Evolutionary conservation across 2,888 invertebrate genomes (phyloP).

Genomic region (Phyllotreta striolata): DNA sequence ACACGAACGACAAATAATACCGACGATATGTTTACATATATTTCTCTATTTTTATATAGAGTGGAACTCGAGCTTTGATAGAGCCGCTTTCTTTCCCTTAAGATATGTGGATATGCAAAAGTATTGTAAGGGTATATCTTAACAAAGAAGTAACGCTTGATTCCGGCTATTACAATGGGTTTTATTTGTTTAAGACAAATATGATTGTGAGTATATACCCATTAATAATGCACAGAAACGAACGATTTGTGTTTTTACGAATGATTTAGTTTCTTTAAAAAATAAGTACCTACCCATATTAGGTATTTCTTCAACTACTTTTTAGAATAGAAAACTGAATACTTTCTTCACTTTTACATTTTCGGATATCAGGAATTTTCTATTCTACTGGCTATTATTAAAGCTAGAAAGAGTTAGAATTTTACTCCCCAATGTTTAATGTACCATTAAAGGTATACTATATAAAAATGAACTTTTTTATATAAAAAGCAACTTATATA

Average conservation of each 20-base stretch:
- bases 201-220: slow-evolving; percentile 4
- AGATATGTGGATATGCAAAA: slow-evolving; percentile 13
- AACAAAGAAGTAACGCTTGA: slow-evolving; percentile 16
- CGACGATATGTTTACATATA: slow-evolving; percentile 26
- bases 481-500: background rate
- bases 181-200: slow-evolving; percentile 16
- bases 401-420: background rate
- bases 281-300: too few species aligned
- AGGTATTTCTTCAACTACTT: too few species aligned
- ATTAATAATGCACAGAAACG: too few species aligned
- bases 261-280: slow-evolving; percentile 7
- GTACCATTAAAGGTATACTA: too few species aligned
- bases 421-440: too few species aligned
- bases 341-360: background rate
- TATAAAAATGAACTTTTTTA: too few species aligned
- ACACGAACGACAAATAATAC: slow-evolving; percentile 51
- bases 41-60: slow-evolving; percentile 28
- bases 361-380: background rate
- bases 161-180: slow-evolving; percentile 12
- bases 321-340: too few species aligned
- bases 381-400: background rate
- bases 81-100: slow-evolving; percentile 9
- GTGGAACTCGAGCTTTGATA: slow-evolving; percentile 24
- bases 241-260: slow-evolving; percentile 8
- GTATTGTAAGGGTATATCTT: background rate